Percentiles rank a stretch among this genome's conserved stretches.
These are phyloP conservation scores for Lasiommata megera DNA, from an alignment of 2,888 invertebrate species.

Conservation along the genomic window DNA sequence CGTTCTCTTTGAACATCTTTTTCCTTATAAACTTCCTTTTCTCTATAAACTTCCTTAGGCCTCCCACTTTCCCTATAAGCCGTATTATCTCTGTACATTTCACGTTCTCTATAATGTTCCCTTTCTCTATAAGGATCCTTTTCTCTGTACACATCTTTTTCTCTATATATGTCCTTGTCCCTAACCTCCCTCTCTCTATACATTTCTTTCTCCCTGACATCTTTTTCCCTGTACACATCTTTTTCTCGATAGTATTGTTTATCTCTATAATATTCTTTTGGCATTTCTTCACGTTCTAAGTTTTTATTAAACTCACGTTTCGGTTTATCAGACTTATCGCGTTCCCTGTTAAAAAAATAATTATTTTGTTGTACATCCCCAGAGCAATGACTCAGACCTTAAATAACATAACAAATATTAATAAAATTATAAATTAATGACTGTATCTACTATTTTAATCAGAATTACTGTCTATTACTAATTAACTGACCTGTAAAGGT, in stretches of 20 bases:
- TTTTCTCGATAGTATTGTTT: slow-evolving; percentile 67
- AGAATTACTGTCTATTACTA: slow-evolving; percentile 1
- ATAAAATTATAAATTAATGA: slow-evolving; percentile 29
- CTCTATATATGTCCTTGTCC: slow-evolving; percentile 58
- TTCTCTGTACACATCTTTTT: slow-evolving; percentile 64
- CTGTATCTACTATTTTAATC: not conserved
- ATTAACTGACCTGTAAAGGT: slow-evolving; percentile 64
- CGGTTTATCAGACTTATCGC: slow-evolving; percentile 69
- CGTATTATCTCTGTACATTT: slow-evolving; percentile 55
- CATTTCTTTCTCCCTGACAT: slow-evolving; percentile 54
- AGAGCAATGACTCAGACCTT: slow-evolving; percentile 55
- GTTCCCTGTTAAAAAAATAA: slow-evolving; percentile 67
- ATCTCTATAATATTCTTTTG: slow-evolving; percentile 75
- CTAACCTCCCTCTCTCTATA: slow-evolving; percentile 61
- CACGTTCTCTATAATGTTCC: slow-evolving; percentile 61
- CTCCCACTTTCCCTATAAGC: slow-evolving; percentile 53
- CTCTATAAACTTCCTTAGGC: slow-evolving; percentile 56
- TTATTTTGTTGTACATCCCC: slow-evolving; percentile 54
- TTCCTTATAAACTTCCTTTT: slow-evolving; percentile 54
- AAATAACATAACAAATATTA: slow-evolving; percentile 49
- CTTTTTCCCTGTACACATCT: slow-evolving; percentile 50
- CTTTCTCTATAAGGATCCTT: slow-evolving; percentile 70
- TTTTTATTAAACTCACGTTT: slow-evolving; percentile 64
- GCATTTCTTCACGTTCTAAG: slow-evolving; percentile 65
- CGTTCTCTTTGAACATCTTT: slow-evolving; percentile 60